Conservation (phyloP, 2,888 invertebrate species). For the Plusia festucae region DNA sequence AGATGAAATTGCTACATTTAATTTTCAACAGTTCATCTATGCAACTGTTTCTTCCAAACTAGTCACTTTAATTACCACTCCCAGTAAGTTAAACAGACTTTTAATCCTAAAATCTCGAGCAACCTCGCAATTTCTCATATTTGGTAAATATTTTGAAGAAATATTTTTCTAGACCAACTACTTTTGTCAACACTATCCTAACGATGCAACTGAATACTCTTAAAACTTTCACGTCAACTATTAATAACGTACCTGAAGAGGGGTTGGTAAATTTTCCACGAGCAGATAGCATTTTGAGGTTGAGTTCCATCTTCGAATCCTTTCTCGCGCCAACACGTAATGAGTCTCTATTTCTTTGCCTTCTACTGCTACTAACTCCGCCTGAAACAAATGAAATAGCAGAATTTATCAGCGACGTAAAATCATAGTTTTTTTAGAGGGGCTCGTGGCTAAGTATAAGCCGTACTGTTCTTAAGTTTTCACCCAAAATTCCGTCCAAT, state of each 20-base stretch:
- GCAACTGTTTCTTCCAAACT: too few relatives aligned
- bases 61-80: too few relatives aligned
- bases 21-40: too few relatives aligned
- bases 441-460: too few relatives aligned
- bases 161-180: not conserved
- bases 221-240: slow-evolving; percentile 6
- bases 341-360: slow-evolving; percentile 92
- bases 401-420: slow-evolving; percentile 2
- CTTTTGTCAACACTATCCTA: not conserved
- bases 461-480: too few relatives aligned
- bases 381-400: slow-evolving; percentile 80
- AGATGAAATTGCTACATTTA: too few relatives aligned
- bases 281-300: slow-evolving; percentile 91
- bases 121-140: too few relatives aligned
- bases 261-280: slow-evolving; percentile 91
- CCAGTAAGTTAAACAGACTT: too few relatives aligned
- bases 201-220: slow-evolving; percentile 15
- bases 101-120: too few relatives aligned
- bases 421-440: too few relatives aligned
- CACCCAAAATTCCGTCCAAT: too few relatives aligned
- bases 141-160: too few relatives aligned
- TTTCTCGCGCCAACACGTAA: slow-evolving; percentile 91
- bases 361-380: slow-evolving; percentile 91
- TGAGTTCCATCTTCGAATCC: slow-evolving; percentile 91
- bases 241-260: slow-evolving; percentile 87